Evolutionary conservation across 2,888 invertebrate genomes (phyloP).

Genomic region (Parthenolecanium corni): DNA sequence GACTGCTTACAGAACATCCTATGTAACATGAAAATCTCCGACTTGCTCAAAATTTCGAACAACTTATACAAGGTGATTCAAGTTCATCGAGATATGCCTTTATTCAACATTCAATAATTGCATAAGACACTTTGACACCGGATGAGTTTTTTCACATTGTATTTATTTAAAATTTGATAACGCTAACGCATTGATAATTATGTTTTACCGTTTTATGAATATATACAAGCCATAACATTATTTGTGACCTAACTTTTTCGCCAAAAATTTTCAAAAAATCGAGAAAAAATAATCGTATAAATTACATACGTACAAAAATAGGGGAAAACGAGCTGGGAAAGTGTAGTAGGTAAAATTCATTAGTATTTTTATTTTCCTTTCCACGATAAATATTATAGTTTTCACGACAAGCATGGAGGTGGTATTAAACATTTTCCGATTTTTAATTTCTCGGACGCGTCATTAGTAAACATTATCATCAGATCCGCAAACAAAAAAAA

Average conservation of each 20-base stretch:
- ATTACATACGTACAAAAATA: conserved; percentile 25
- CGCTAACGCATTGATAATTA: conserved; percentile 26
- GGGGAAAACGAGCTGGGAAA: conserved; percentile 1
- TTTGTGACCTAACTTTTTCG: conserved; percentile 17
- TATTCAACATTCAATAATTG: no score
- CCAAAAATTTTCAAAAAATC: conserved; percentile 1
- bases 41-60: no score
- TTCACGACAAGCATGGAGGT: conserved; percentile 22
- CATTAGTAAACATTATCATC: conserved; percentile 12
- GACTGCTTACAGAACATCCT: no score
- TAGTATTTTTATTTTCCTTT: conserved; percentile 13
- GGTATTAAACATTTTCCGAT: conserved; percentile 21
- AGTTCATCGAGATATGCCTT: no score
- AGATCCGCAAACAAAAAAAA: conserved; percentile 12
- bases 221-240: conserved; percentile 24
- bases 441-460: background rate
- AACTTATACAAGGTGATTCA: no score
- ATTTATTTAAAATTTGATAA: conserved; percentile 27
- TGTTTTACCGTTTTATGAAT: conserved; percentile 20
- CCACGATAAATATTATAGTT: conserved; percentile 6
- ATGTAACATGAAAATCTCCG: no score
- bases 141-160: background rate
- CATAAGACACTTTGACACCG: no score
- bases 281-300: conserved; percentile 19
- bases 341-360: conserved; percentile 9